These are phyloP conservation scores for Chaetodon trifascialis DNA, from an alignment of 2,113 vertebrate species.

Conservation along the genomic window DNA sequence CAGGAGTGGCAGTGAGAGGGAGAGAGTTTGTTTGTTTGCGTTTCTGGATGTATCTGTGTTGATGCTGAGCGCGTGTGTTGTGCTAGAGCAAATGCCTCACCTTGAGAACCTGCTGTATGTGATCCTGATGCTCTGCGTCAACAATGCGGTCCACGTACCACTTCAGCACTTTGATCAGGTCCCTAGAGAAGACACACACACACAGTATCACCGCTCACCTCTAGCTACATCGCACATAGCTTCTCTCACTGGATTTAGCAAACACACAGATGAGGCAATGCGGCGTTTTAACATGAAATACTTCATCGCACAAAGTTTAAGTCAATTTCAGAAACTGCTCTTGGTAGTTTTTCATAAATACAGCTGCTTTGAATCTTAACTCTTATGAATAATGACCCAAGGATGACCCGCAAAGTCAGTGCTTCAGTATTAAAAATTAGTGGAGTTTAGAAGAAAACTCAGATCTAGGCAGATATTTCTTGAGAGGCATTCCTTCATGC, in stretches of 20 bases:
- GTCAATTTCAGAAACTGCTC: neutral
- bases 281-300: constrained; percentile 26
- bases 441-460: neutral
- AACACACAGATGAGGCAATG: constrained; percentile 40
- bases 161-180: constrained; percentile 97
- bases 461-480: neutral
- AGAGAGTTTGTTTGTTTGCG: constrained; percentile 67
- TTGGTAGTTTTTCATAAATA: neutral
- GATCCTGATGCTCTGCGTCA: constrained; percentile 95
- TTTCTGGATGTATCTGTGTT: constrained; percentile 17
- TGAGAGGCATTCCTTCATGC: neutral
- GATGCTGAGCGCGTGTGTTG: neutral
- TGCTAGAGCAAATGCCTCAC: constrained; percentile 77
- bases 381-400: neutral
- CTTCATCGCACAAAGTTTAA: neutral
- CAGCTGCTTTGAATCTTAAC: neutral
- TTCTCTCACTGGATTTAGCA: constrained; percentile 20
- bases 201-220: constrained; percentile 33
- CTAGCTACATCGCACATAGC: neutral
- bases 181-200: constrained; percentile 81
- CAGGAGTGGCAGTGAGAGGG: constrained; percentile 5
- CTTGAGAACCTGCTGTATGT: constrained; percentile 98
- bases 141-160: constrained; percentile 98
- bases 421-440: neutral
- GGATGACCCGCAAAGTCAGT: neutral